Percentiles rank a stretch among this genome's conserved stretches.
These are phyloP conservation scores for Ectobius pallidus DNA, from an alignment of 2,888 invertebrate species.

Conservation along the genomic window DNA sequence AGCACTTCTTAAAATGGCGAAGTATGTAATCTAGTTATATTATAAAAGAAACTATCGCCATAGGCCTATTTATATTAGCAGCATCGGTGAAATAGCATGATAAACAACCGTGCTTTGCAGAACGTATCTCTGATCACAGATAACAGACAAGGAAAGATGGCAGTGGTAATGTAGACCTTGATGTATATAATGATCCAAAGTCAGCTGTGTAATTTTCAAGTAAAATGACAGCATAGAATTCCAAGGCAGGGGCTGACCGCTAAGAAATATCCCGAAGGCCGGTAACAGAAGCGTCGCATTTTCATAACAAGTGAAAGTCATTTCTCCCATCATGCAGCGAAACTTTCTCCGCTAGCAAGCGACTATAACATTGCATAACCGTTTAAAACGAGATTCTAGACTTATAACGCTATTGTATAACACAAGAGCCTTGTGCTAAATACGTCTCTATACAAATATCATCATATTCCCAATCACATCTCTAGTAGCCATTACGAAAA, in stretches of 20 bases:
- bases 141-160: neutral
- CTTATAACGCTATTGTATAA: too few relatives aligned
- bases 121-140: neutral
- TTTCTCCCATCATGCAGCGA: constrained; percentile 2
- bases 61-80: too few relatives aligned
- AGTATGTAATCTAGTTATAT: too few relatives aligned
- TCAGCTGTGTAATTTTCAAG: neutral
- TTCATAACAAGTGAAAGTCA: neutral
- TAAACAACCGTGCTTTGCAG: too few relatives aligned
- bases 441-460: too few relatives aligned
- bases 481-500: too few relatives aligned
- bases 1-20: too few relatives aligned
- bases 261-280: neutral
- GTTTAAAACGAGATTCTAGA: neutral
- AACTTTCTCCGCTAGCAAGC: neutral
- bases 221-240: neutral
- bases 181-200: neutral
- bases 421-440: too few relatives aligned
- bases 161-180: neutral
- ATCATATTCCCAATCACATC: too few relatives aligned
- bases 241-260: neutral
- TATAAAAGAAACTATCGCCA: too few relatives aligned
- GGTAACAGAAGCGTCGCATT: neutral
- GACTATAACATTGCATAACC: neutral
- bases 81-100: too few relatives aligned